Conservation (phyloP, 30 jellyfish, hydroid and myxozoan species). For the Cassiopea xamachana region DNA sequence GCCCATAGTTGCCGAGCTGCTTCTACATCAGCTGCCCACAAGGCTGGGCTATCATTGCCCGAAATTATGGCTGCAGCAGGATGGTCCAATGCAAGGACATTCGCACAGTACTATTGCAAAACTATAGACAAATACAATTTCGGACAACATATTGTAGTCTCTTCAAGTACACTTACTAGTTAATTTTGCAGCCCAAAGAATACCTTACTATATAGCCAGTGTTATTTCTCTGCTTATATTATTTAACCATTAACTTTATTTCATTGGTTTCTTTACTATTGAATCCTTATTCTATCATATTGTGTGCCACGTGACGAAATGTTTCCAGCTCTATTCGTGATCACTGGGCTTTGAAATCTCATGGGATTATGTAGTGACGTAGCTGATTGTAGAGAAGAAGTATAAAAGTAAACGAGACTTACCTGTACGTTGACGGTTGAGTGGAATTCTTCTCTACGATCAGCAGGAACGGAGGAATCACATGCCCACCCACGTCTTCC, state of each 20-base stretch:
- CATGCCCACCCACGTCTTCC: constrained; percentile 2
- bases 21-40: not conserved
- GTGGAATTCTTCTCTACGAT: constrained; percentile 10
- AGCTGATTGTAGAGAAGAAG: constrained; percentile 40
- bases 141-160: not conserved
- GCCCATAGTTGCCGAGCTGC: constrained; percentile 18
- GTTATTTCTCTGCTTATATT: not conserved
- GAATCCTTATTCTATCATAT: not conserved
- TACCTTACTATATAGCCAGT: not conserved
- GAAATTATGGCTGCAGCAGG: constrained; percentile 1
- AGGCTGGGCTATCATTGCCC: not conserved
- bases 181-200: not conserved
- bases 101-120: not conserved
- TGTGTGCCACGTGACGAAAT: not conserved
- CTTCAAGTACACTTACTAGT: not conserved
- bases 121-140: not conserved
- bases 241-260: no score
- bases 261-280: not conserved
- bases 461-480: constrained; percentile 17
- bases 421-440: not conserved
- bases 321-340: not conserved
- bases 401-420: not conserved
- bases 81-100: constrained; percentile 1
- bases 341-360: constrained; percentile 11
- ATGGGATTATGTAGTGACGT: constrained; percentile 49